Conservation (phyloP, 2,888 invertebrate species). For the Philaethria dido region DNA sequence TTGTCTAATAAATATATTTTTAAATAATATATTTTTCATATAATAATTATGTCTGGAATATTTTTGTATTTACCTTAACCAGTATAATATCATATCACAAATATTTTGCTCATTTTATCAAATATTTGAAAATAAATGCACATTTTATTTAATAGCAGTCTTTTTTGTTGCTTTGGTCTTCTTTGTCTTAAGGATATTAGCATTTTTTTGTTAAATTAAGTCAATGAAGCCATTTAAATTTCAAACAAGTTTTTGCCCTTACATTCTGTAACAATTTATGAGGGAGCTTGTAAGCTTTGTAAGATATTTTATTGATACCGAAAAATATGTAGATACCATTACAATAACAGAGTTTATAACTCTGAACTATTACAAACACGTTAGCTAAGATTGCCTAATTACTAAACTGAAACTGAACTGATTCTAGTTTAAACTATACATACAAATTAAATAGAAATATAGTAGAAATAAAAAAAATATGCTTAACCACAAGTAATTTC, state of each 20-base stretch:
- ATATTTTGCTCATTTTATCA: neutral
- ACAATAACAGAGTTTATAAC: neutral
- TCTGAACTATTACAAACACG: too few species aligned
- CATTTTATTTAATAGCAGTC: neutral
- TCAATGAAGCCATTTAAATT: constrained; percentile 35
- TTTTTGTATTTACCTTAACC: too few species aligned
- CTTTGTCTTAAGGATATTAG: constrained; percentile 34
- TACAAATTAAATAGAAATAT: too few species aligned
- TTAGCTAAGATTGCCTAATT: too few species aligned
- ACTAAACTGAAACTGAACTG: too few species aligned
- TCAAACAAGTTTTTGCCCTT: constrained; percentile 35
- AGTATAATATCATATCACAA: neutral
- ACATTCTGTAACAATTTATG: constrained; percentile 23
- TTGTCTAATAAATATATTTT: too few species aligned
- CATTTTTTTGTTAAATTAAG: constrained; percentile 36
- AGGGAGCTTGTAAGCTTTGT: neutral
- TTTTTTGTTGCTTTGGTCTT: constrained; percentile 3
- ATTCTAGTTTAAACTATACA: too few species aligned
- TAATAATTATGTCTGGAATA: too few species aligned
- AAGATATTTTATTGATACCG: neutral
- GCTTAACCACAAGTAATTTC: too few species aligned
- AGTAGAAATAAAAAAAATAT: too few species aligned
- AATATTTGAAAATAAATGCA: constrained; percentile 1
- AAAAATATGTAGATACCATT: too few species aligned
- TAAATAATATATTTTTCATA: too few species aligned